Base-by-base conservation (phyloP, 1,140 invertebrate genomes). In the Drosophila pseudoobscura region DNA sequence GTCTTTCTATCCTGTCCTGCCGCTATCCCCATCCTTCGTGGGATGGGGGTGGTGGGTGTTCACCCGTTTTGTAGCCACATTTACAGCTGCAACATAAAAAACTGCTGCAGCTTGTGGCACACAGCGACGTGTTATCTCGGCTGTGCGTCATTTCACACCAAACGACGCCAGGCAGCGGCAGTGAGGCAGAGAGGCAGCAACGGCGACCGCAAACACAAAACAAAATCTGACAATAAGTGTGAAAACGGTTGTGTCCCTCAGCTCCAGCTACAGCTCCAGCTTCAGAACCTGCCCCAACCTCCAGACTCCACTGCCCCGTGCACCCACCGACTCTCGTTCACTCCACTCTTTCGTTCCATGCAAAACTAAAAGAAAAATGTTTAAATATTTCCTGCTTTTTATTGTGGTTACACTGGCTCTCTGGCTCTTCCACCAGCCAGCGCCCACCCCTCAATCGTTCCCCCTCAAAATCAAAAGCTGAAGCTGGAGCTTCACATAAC, bases 361-460 rank as follows among this genome's bases (percentile, higher is more conserved):
- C 83, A 88, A 87, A 88, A 83, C 78, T 77, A 80, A 89, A 89
- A 90, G 89, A 90, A 90, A 90, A 90, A 90, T 90, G 89, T 89
- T 90, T 90, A 90, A 90, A 90, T 90, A 90, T 90, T 90, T 90
- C 89, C 89, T 85, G 89, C 73, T 82, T 89, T 90, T 90, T 90
- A 90, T 90, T 90, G 89, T 89, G 88, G 78, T 73, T 71, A 58
- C 75, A 61, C 49, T 52, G 41, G 57, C 49, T 51, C 7, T 26
- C 24, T 26, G 52, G 24, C 24, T 0, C 24, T 3, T 3, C 24
- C 24, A 24, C 24, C 24, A 24, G 4, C 24, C 24, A 24, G 2
- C 24, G 5, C 0, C 24, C 24, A 26, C 24, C 24, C 0, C 24
- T 8, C 29, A 31, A 31, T 31, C 2, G 29, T 9, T 31, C 29